Base-by-base conservation (phyloP, 2,797 vertebrate genomes). In the Neosilurus mollespiculum region DNA sequence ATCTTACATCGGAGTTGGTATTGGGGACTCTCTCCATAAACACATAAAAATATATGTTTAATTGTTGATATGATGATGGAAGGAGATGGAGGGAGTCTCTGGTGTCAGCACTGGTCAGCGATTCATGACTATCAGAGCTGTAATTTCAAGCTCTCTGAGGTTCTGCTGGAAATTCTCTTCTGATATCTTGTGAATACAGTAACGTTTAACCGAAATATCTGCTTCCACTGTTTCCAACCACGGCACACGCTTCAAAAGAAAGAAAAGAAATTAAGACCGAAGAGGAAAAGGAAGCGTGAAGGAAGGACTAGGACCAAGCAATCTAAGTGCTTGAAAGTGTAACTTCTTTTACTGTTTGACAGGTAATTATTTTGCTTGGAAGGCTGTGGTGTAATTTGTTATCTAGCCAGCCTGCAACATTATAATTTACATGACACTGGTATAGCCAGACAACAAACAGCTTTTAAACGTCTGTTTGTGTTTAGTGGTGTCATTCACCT, bases 351-450 rank as follows among this genome's bases (percentile, higher is more conserved):
- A 15, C 49, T 34, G 61, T 49, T 34, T 65, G 71, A 73, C 43
- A 73, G 59, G 71, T 75, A 75, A 79, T 79, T 79, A 73, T 66
- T 82, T 82, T 37, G 20, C 59, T 54, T 54, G 71, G 81, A 51
- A 64, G 59, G 49, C 54, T 82, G 12, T 56, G 51, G 49, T 37
- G 61, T 66, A 75, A 66, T 65, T 75, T 75, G 70, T 75, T 66
- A 75, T 66, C n/a, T 61, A 65, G 7, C 61, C 77, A 53, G 61
- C 18, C 24, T 79, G 61, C 53, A 79, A 53, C 77, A 30, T 79
- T 65, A 65, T 79, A 79, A 79, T 79, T 79, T 79, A 26, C 61
- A 65, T 53, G 61, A 53, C 61, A 53, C 37, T 65, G 77, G 65
- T 65, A 43, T 43, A 79, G 61, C 77, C 51, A 53, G 61, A 65